phyloP scores from a whole-genome alignment of 2,888 invertebrate genomes.

The Oligia strigilis region DNA sequence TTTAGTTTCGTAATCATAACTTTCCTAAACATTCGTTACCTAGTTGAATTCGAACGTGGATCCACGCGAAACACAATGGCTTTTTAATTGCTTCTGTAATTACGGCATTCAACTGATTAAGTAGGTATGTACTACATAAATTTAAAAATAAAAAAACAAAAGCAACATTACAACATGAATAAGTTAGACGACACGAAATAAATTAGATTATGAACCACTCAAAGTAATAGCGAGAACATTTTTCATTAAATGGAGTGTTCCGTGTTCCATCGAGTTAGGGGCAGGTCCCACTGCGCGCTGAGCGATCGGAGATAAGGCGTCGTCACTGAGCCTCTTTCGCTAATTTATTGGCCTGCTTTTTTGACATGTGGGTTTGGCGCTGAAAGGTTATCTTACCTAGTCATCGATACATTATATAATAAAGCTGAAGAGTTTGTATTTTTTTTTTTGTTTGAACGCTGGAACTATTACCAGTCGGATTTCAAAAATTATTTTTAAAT shows the following conservation, averaged over 20 bases:
- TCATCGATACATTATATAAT: neutral
- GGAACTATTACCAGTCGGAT: neutral
- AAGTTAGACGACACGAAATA: conserved; percentile 40
- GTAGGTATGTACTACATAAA: too few relatives aligned
- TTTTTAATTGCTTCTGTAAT: too few relatives aligned
- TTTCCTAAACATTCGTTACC: neutral
- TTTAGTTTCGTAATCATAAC: neutral
- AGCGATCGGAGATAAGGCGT: conserved; percentile 51
- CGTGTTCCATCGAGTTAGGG: conserved; percentile 56
- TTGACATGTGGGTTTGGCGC: conserved; percentile 38
- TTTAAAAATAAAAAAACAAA: conserved; percentile 6
- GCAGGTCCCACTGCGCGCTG: conserved; percentile 54
- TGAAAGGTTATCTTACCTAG: neutral
- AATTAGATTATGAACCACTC: conserved; percentile 71
- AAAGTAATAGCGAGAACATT: conserved; percentile 65
- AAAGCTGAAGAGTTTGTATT: neutral
- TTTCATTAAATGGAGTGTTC: conserved; percentile 73
- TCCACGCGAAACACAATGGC: too few relatives aligned
- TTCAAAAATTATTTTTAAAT: too few relatives aligned
- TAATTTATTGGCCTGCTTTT: conserved; percentile 44
- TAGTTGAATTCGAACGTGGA: neutral
- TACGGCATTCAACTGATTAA: too few relatives aligned
- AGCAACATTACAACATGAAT: conserved; percentile 14
- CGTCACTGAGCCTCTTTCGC: conserved; percentile 34
- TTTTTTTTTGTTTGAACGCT: neutral